Percentiles rank a stretch among this genome's conserved stretches.
phyloP scores from a whole-genome alignment of 2,888 invertebrate species.

The Eristalis tenax region DNA sequence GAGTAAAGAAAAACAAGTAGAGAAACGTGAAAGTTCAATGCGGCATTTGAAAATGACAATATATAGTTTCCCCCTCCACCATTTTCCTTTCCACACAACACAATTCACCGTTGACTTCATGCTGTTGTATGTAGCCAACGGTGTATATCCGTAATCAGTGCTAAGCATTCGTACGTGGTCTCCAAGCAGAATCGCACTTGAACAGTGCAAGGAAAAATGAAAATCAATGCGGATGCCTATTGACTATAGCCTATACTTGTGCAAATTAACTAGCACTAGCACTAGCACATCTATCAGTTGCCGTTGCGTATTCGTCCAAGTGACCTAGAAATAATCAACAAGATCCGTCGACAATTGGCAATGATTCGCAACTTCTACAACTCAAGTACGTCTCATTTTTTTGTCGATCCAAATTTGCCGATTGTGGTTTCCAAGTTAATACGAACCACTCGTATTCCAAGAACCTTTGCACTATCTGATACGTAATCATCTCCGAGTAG shows the following conservation, averaged over 20 bases:
- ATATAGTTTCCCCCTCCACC: neutral
- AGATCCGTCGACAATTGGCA: slow-evolving; percentile 17
- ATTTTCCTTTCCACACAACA: too few relatives aligned
- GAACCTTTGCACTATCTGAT: slow-evolving; percentile 52
- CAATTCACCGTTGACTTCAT: neutral
- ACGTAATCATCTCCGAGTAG: slow-evolving; percentile 31
- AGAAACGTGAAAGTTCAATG: slow-evolving; percentile 27
- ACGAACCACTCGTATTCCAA: neutral
- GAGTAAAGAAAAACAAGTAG: neutral
- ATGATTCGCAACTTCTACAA: slow-evolving; percentile 12
- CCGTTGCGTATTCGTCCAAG: slow-evolving; percentile 56
- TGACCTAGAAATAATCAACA: slow-evolving; percentile 12
- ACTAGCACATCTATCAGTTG: neutral
- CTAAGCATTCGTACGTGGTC: neutral
- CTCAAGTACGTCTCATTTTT: slow-evolving; percentile 4
- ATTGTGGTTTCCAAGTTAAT: slow-evolving; percentile 14
- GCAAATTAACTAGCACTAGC: neutral
- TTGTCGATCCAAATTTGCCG: neutral
- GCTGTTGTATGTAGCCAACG: neutral
- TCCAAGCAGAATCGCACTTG: slow-evolving; percentile 1
- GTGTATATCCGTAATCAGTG: neutral
- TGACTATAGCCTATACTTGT: neutral
- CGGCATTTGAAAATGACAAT: slow-evolving; percentile 20
- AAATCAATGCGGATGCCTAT: slow-evolving; percentile 19
- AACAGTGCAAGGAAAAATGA: slow-evolving; percentile 9